A percentile compares a stretch with the other conserved stretches of the same genome.
These are phyloP conservation scores for Lissonota sp. DNA, from an alignment of 2,888 invertebrate genomes.

Conservation along the genomic window DNA sequence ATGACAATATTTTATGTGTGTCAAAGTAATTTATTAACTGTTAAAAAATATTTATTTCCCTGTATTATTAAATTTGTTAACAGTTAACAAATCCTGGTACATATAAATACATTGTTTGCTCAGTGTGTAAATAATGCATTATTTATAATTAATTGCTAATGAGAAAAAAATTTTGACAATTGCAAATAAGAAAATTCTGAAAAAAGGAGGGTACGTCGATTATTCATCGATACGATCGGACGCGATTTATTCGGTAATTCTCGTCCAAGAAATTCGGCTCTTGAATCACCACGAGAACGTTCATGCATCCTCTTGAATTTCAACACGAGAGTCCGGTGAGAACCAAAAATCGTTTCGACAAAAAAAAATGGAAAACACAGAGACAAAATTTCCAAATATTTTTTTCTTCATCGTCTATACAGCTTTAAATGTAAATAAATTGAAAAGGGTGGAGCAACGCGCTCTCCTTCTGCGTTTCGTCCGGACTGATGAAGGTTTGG, in stretches of 20 bases:
- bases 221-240: constrained; percentile 10
- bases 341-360: neutral
- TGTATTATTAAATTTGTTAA: too few relatives aligned
- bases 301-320: neutral
- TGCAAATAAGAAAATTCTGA: too few relatives aligned
- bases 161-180: too few relatives aligned
- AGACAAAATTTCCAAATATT: neutral
- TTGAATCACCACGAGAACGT: neutral
- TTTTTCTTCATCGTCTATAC: constrained; percentile 17
- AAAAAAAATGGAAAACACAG: neutral
- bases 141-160: too few relatives aligned
- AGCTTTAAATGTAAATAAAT: constrained; percentile 17
- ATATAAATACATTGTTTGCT: too few relatives aligned
- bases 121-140: too few relatives aligned
- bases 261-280: neutral
- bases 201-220: neutral
- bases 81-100: too few relatives aligned
- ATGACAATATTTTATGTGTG: too few relatives aligned
- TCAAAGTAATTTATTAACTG: too few relatives aligned
- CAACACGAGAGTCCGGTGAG: neutral
- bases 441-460: constrained; percentile 37
- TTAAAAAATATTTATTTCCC: too few relatives aligned
- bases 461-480: constrained; percentile 40
- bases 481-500: constrained; percentile 57
- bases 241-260: constrained; percentile 7